phyloP scores from a whole-genome alignment of 2,797 vertebrate genomes.

The Cygnus olor region DNA sequence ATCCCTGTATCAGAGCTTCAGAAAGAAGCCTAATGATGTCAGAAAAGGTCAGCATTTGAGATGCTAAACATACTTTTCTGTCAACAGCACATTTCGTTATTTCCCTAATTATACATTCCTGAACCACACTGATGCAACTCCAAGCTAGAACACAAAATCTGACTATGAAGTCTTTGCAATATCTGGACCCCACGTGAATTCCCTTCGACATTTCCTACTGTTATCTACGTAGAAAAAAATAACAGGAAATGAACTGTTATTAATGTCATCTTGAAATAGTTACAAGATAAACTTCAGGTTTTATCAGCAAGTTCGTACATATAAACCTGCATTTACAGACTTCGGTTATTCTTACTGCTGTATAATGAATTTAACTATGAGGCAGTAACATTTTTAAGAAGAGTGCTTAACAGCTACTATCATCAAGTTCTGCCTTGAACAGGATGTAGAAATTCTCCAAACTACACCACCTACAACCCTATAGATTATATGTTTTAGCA shows the following conservation, averaged over 20 bases:
- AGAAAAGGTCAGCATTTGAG: not conserved
- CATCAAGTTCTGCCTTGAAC: not conserved
- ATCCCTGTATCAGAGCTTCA: not conserved
- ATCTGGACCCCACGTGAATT: not conserved
- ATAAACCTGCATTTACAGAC: not conserved
- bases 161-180: not conserved
- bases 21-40: not conserved
- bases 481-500: not conserved
- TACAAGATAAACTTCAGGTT: not conserved
- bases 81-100: slow-evolving; percentile 29
- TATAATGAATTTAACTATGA: not conserved
- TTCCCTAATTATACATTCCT: slow-evolving; percentile 32
- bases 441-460: not conserved
- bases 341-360: not conserved
- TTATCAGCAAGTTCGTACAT: not conserved
- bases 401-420: not conserved
- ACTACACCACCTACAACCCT: not conserved
- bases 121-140: not conserved
- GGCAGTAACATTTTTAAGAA: not conserved
- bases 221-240: not conserved
- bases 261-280: not conserved
- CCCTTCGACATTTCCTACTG: not conserved
- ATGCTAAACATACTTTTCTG: slow-evolving; percentile 51
- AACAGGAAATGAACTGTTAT: not conserved
- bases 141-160: not conserved